A percentile compares a stretch with the other conserved stretches of the same genome.
phyloP scores from a whole-genome alignment of 2,113 vertebrate species.

The Bubalus kerabau region DNA sequence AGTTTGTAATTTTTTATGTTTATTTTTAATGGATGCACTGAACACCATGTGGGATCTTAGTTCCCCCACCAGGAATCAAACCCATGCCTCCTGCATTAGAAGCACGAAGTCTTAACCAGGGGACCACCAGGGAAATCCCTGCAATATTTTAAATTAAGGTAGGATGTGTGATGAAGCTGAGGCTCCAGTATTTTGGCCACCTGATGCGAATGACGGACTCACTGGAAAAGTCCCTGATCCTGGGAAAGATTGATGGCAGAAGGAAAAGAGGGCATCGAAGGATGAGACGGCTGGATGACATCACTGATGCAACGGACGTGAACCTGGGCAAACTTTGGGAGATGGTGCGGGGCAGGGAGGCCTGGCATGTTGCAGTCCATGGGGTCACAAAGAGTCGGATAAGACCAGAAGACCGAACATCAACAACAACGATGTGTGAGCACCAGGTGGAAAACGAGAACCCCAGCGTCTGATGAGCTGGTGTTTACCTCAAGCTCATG shows the following conservation, averaged over 20 bases:
- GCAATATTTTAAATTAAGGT: neutral
- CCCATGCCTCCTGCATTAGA: neutral
- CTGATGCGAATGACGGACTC: fast-evolving
- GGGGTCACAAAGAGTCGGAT: neutral
- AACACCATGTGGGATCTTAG: neutral
- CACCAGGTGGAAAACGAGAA: neutral
- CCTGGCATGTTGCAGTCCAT: neutral
- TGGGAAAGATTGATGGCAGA: neutral
- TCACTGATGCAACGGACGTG: neutral
- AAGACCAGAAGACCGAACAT: neutral
- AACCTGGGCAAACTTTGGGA: neutral
- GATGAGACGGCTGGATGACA: neutral
- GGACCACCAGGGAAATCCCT: neutral
- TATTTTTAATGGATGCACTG: neutral
- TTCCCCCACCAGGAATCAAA: neutral
- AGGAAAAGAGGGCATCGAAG: neutral
- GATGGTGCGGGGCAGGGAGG: neutral
- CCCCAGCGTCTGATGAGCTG: fast-evolving
- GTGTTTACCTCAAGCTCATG: neutral
- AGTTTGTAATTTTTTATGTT: neutral
- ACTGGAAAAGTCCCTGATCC: neutral
- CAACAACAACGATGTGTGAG: neutral
- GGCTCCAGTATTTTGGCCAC: neutral
- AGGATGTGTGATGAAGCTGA: neutral
- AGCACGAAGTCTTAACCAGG: neutral